phyloP scores from a whole-genome alignment of 2,888 invertebrate species.

The Ectobius pallidus region DNA sequence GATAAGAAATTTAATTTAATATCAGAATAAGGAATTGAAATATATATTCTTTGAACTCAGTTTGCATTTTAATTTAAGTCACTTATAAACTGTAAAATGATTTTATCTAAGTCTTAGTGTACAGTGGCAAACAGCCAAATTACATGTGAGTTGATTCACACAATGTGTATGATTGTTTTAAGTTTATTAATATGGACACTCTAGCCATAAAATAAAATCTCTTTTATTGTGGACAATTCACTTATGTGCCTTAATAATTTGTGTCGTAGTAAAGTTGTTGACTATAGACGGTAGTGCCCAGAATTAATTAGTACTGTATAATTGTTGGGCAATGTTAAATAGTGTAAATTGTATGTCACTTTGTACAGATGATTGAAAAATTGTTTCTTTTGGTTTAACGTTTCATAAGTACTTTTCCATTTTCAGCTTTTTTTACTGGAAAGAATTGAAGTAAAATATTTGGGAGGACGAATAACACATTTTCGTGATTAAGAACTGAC shows the following conservation, averaged over 20 bases:
- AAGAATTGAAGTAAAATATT: conserved; percentile 10
- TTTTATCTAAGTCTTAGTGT: conserved; percentile 11
- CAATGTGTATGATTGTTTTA: too few species aligned
- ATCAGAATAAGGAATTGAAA: not conserved
- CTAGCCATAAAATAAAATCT: not conserved
- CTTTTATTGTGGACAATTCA: not conserved
- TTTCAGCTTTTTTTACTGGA: conserved; percentile 39
- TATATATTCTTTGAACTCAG: not conserved
- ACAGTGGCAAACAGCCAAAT: not conserved
- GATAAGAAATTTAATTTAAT: not conserved
- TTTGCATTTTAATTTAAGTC: conserved; percentile 1
- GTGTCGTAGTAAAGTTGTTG: conserved; percentile 22
- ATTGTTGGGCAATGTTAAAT: conserved; percentile 11
- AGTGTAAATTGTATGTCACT: conserved; percentile 15
- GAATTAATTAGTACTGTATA: conserved; percentile 4
- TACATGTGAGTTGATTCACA: not conserved
- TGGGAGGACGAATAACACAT: not conserved
- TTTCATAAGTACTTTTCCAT: conserved; percentile 28
- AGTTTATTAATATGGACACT: too few species aligned
- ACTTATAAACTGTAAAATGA: not conserved
- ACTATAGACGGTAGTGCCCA: not conserved
- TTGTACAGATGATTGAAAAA: not conserved
- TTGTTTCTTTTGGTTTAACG: not conserved
- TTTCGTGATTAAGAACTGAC: not conserved
- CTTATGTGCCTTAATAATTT: conserved; percentile 5